Conservation (phyloP, 2,113 vertebrate species). For the Campylomormyrus numenius region DNA sequence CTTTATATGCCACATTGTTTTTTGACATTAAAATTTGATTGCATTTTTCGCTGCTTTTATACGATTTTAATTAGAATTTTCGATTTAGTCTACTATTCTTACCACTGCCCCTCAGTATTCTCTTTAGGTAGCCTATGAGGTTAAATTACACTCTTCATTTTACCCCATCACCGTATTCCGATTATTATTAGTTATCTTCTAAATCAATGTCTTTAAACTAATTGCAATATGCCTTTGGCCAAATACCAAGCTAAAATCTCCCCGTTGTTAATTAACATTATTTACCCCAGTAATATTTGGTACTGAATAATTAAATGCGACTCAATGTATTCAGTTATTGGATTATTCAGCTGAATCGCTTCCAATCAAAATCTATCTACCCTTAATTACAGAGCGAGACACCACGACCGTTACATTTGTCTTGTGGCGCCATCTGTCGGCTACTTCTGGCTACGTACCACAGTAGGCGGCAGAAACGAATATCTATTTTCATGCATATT, state of each 20-base stretch:
- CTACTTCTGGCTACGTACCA: not conserved
- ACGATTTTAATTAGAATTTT: not conserved
- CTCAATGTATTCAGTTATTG: not conserved
- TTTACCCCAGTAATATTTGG: not conserved
- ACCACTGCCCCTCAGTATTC: not conserved
- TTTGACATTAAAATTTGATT: not conserved
- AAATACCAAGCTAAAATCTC: not conserved
- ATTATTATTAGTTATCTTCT: not conserved
- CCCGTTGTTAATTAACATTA: not conserved
- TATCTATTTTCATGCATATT: not conserved
- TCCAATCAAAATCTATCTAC: not conserved
- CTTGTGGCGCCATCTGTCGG: slow-evolving; percentile 5
- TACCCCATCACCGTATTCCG: not conserved
- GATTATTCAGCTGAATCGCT: not conserved
- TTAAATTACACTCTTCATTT: not conserved
- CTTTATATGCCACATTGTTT: not conserved
- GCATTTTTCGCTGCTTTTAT: not conserved
- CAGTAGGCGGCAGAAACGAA: not conserved
- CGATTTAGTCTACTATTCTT: not conserved
- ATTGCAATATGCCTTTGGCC: not conserved
- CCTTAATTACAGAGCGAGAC: not conserved
- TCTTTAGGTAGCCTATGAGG: not conserved
- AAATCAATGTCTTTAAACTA: not conserved
- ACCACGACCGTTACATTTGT: not conserved
- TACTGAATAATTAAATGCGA: not conserved